phyloP scores from a whole-genome alignment of 2,888 invertebrate genomes.

The Koerneria pararmatus region DNA sequence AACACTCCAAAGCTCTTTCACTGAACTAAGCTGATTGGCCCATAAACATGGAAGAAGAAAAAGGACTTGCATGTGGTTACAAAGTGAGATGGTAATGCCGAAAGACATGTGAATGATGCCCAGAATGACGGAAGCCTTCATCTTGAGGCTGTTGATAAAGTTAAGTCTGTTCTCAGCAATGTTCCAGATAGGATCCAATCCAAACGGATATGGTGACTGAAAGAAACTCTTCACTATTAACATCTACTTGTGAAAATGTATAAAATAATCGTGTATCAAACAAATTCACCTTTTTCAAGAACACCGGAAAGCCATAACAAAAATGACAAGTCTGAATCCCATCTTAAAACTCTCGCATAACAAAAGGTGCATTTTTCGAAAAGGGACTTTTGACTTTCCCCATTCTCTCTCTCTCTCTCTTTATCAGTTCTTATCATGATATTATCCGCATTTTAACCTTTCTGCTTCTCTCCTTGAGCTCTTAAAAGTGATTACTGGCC shows the following conservation, averaged over 20 bases:
- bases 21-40: not conserved
- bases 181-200: constrained; percentile 63
- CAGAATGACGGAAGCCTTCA: constrained; percentile 58
- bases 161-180: constrained; percentile 57
- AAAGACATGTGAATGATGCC: constrained; percentile 58
- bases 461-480: no score
- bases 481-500: no score
- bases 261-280: not conserved
- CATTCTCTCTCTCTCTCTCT: no score
- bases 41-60: not conserved
- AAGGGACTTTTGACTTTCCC: no score
- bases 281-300: no score
- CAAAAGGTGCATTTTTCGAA: no score
- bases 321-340: no score
- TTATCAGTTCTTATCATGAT: no score
- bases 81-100: constrained; percentile 52
- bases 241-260: not conserved
- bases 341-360: no score
- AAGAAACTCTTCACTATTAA: constrained; percentile 15
- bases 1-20: no score
- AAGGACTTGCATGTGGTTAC: constrained; percentile 41
- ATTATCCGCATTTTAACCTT: no score
- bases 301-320: no score
- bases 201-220: constrained; percentile 61
- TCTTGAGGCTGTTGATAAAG: constrained; percentile 60